These are phyloP conservation scores for Momotus momota DNA, from an alignment of 2,797 vertebrate species.

Conservation along the genomic window DNA sequence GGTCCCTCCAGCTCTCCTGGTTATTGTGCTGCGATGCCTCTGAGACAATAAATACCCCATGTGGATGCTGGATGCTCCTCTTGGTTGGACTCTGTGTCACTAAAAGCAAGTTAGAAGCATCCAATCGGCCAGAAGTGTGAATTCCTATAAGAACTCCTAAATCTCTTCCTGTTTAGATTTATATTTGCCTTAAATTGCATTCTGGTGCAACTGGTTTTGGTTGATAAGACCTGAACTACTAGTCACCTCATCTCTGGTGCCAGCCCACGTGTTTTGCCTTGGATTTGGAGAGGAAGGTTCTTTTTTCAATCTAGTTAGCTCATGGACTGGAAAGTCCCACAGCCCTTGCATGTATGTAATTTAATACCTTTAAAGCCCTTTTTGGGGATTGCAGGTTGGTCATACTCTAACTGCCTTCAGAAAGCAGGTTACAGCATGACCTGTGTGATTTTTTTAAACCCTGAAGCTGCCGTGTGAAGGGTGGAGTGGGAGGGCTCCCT, in stretches of 20 bases:
- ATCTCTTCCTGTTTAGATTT: neutral
- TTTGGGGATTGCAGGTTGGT: constrained; percentile 21
- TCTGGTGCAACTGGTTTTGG: neutral
- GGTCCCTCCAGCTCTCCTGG: too few relatives aligned
- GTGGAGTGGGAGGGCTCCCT: neutral
- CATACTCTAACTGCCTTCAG: constrained; percentile 23
- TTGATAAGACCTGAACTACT: neutral
- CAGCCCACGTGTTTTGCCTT: neutral
- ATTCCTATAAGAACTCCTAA: neutral
- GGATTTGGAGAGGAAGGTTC: neutral
- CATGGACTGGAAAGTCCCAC: constrained; percentile 60
- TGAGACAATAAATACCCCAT: neutral
- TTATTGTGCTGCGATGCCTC: neutral
- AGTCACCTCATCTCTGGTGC: neutral
- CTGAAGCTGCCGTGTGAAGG: neutral
- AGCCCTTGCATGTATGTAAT: constrained; percentile 39
- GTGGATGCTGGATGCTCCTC: neutral
- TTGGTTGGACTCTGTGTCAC: neutral
- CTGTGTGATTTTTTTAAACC: neutral
- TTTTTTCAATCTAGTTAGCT: constrained; percentile 35
- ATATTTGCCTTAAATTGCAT: neutral
- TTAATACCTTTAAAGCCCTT: constrained; percentile 34
- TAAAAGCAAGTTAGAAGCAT: neutral
- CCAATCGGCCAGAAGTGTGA: neutral
- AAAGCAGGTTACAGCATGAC: constrained; percentile 53